Evolutionary conservation across 2,888 invertebrate species (phyloP).

Genomic region (Calameuta idolon): DNA sequence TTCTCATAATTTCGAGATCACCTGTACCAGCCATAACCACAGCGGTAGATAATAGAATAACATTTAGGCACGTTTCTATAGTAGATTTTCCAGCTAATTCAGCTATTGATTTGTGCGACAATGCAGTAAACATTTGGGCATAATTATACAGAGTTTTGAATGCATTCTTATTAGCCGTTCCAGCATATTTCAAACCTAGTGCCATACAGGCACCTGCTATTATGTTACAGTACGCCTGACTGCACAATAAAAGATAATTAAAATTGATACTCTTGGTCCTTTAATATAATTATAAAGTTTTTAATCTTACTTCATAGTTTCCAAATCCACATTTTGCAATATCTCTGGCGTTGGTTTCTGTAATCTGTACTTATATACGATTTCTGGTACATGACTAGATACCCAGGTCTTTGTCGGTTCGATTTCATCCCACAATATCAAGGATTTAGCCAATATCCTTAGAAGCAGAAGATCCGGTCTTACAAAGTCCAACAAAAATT

Average conservation of each 20-base stretch:
- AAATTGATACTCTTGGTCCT: not conserved
- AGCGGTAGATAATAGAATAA: conserved; percentile 83
- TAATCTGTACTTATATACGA: conserved; percentile 82
- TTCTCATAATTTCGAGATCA: conserved; percentile 82
- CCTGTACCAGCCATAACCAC: conserved; percentile 98
- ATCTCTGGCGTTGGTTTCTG: conserved; percentile 76
- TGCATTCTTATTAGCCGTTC: conserved; percentile 86
- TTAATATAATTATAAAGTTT: not conserved
- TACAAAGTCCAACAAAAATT: conserved; percentile 90
- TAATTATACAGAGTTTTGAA: conserved; percentile 82
- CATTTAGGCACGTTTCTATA: conserved; percentile 88
- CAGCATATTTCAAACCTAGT: conserved; percentile 93
- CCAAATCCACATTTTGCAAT: conserved; percentile 81
- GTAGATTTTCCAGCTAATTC: conserved; percentile 92
- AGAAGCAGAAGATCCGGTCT: conserved; percentile 91
- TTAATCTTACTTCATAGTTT: conserved; percentile 86
- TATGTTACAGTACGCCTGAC: conserved; percentile 97
- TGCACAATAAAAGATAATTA: conserved; percentile 61
- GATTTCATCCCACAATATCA: conserved; percentile 91
- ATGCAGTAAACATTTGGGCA: conserved; percentile 76
- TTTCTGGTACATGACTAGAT: conserved; percentile 82
- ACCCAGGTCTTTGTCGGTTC: conserved; percentile 87
- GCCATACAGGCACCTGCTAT: conserved; percentile 95
- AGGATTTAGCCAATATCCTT: conserved; percentile 81
- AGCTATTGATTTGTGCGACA: conserved; percentile 79